Base-by-base conservation (phyloP, 2,888 invertebrate species). In the Macrostomum cliftonense region DNA sequence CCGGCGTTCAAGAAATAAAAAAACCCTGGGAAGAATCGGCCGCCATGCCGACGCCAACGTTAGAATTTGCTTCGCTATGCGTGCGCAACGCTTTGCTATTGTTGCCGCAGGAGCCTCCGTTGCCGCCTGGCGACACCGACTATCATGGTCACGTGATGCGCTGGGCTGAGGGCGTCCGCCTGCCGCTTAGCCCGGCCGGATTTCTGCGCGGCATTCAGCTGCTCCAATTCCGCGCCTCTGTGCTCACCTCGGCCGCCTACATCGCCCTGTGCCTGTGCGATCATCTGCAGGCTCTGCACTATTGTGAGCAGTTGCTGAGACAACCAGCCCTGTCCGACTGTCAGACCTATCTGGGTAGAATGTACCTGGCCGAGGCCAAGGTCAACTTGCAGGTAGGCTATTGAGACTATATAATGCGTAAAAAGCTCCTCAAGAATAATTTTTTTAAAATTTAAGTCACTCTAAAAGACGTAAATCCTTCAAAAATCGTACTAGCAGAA, bases 31-130 rank as follows among this genome's bases (percentile, higher is more conserved):
- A 42, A 37, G 60, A 82, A 59, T 81, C 83, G 0, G 81, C 81
- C 61, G 85, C 85, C 1, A 82, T 86, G 56, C 87, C 88, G 16
- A 80, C 82, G 45, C 77, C 86, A 7, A 84, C 83, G 9, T 70
- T 91, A 57, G 86, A 88, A 72, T 91, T 89, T 74, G 88, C 84
- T 2, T 79, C 80, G 1, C 71, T 88, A 21, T 89, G 89, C 70
- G 71, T 91, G 48, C 78, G 82, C 56, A 91, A 88, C 72, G 86
- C 89, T 12, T 72, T 80, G 37, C 74, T 77, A 11, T 71, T 85
- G 46, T 70, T 86, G 37, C 79, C 80, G 75, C 69, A 48, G 62
- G 64, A 13, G 28, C 38, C 47, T 13, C 40, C 39, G 28, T 42
- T 40, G 12, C 44, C 39, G 28, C 37, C 37, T 43, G 40, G 12